Conservation (phyloP, 2,888 invertebrate genomes). For the Plemyria rubiginata region DNA sequence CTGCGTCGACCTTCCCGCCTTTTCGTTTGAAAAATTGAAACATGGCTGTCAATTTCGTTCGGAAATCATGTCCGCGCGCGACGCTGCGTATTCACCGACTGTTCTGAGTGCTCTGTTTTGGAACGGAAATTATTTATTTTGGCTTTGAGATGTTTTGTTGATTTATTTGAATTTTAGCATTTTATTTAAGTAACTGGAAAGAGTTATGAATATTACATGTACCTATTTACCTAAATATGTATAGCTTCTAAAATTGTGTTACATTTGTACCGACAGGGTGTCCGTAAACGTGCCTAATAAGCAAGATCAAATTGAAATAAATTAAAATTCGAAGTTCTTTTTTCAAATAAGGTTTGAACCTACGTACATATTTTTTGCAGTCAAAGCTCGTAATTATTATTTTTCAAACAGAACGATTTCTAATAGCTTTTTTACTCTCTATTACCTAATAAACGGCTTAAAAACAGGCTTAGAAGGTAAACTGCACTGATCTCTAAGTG, state of each 20-base stretch:
- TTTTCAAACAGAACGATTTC: neutral
- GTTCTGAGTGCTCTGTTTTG: conserved; percentile 57
- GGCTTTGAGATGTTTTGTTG: conserved; percentile 35
- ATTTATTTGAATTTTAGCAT: conserved; percentile 24
- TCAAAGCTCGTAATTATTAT: neutral
- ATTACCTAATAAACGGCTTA: neutral
- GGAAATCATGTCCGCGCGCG: conserved; percentile 62
- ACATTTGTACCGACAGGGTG: neutral
- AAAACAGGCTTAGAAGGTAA: neutral
- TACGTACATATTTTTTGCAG: neutral
- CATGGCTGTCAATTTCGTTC: conserved; percentile 62
- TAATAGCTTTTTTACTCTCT: neutral
- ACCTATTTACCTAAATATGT: neutral
- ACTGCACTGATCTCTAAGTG: too few species aligned
- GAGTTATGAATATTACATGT: neutral
- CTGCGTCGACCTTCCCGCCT: conserved; percentile 73
- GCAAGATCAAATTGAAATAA: neutral
- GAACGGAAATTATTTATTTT: conserved; percentile 38
- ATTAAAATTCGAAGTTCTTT: neutral
- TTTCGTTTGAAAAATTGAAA: conserved; percentile 80
- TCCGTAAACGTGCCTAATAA: neutral
- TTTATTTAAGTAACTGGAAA: conserved; percentile 17
- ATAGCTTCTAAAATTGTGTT: neutral
- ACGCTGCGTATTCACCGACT: conserved; percentile 56
- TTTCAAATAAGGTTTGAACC: neutral